Evolutionary conservation across 2,888 invertebrate genomes (phyloP).

Genomic region (Acrocyrtus sp.): DNA sequence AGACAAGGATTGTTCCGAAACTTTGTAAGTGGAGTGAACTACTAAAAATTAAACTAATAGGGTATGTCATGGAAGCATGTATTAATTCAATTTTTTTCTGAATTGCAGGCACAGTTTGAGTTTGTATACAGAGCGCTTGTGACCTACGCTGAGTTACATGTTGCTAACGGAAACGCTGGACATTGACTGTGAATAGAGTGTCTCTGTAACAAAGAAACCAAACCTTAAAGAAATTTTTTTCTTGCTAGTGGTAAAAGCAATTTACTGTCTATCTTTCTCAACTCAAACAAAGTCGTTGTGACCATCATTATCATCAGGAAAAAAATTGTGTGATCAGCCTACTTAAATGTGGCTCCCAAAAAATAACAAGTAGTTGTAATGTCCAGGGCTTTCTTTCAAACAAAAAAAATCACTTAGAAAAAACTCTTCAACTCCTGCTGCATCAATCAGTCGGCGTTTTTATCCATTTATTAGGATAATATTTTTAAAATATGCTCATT

Average conservation of each 20-base stretch:
- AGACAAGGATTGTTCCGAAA: slow-evolving; percentile 85
- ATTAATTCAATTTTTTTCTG: slow-evolving; percentile 2
- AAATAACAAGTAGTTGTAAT: slow-evolving; percentile 49
- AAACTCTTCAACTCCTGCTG: slow-evolving; percentile 6
- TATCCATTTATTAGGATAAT: background rate
- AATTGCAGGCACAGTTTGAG: slow-evolving; percentile 87
- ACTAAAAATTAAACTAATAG: too few species aligned
- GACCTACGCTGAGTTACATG: slow-evolving; percentile 87
- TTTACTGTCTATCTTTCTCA: background rate
- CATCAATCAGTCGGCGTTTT: slow-evolving; percentile 22
- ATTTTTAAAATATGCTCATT: slow-evolving; percentile 55
- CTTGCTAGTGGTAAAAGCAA: background rate
- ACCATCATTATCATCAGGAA: slow-evolving; percentile 9
- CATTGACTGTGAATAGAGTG: slow-evolving; percentile 51
- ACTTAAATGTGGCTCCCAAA: slow-evolving; percentile 39
- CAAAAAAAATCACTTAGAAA: slow-evolving; percentile 15
- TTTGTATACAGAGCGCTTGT: slow-evolving; percentile 91
- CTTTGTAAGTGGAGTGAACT: slow-evolving; percentile 81
- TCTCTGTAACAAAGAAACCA: background rate
- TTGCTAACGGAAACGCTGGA: slow-evolving; percentile 62
- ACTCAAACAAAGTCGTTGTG: slow-evolving; percentile 11
- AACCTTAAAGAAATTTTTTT: background rate
- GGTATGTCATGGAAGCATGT: too few species aligned
- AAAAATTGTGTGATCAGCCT: slow-evolving; percentile 37
- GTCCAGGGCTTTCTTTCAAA: slow-evolving; percentile 48